Evolutionary conservation across 2,888 invertebrate genomes (phyloP), one percentile per base, ranked within the genome.

Genomic region (Alentia gelatinosa): DNA sequence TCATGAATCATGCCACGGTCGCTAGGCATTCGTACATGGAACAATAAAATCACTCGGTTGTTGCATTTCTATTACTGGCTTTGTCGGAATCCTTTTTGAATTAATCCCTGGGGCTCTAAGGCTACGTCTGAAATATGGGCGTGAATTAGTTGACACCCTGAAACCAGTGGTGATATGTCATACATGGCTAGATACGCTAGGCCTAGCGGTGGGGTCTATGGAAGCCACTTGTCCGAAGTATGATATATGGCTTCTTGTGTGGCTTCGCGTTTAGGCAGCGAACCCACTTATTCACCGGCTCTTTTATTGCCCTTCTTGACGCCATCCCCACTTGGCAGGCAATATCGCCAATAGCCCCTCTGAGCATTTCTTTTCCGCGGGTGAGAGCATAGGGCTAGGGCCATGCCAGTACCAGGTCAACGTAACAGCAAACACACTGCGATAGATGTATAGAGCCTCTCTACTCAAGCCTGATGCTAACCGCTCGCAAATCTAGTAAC

Each of bases 1-100:
- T 68, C 68, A 68, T 68, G 33, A 68, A 26, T 68, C 68, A 68
- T 26, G 68, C 1, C 30, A 56, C 4, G 83, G 83, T 37, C 37
- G n/a, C 39, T 75, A 75, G 1, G 15, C 75, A 75, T 75, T 75
- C 35, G 26, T 26, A 30, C 39, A 1, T 35, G 83, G 40, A 83
- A 40, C 83, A 40, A 83, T 40, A 83, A 83, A 83, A 83, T 39
- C 83, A 83, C 23, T 40, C 37, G n/a, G 30, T 68, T 68, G 68
- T 68, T 68, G 83, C 83, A 83, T 83, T 40, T 83, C 15, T 39
- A 40, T 37, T 19, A n/a, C 39, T 40, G 4, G n/a, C 37, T 83
- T 83, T 37, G 39, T 19, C n/a, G 33, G 68, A 68, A 12, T 68
- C 12, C 33, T 3, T 23, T 23, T 37, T 30, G 83, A 83, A 83